Conservation (phyloP, 2,888 invertebrate genomes). For the Acanthopleura granulata region DNA sequence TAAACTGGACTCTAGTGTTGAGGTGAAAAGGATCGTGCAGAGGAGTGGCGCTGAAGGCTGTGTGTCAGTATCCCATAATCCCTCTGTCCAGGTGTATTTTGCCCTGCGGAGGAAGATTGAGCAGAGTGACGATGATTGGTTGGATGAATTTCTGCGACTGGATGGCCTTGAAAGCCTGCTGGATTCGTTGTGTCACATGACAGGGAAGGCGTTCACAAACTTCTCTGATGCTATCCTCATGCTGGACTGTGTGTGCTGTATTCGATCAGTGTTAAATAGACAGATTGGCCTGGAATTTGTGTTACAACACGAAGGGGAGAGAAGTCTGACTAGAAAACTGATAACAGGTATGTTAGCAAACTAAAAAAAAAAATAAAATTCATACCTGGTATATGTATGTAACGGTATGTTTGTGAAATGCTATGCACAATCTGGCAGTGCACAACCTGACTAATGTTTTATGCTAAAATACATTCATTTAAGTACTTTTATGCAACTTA, state of each 20-base stretch:
- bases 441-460: too few relatives aligned
- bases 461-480: too few relatives aligned
- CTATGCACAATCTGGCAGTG: too few relatives aligned
- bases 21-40: background rate
- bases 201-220: constrained; percentile 52
- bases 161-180: constrained; percentile 70
- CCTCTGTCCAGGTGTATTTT: constrained; percentile 44
- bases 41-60: background rate
- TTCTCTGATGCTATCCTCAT: constrained; percentile 70
- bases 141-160: constrained; percentile 69
- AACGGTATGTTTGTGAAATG: too few relatives aligned
- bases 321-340: constrained; percentile 58
- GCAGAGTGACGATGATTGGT: constrained; percentile 64
- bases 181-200: constrained; percentile 68
- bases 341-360: constrained; percentile 61
- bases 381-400: too few relatives aligned
- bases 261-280: constrained; percentile 70
- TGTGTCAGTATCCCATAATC: constrained; percentile 3
- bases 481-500: too few relatives aligned
- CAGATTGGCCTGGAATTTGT: constrained; percentile 69
- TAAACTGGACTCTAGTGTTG: background rate
- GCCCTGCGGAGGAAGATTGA: constrained; percentile 54
- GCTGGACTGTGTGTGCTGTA: constrained; percentile 70
- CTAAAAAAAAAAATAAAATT: too few relatives aligned
- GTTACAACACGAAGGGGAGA: constrained; percentile 60